Conservation (phyloP, 2,888 invertebrate genomes). For the Agrochola lota region DNA sequence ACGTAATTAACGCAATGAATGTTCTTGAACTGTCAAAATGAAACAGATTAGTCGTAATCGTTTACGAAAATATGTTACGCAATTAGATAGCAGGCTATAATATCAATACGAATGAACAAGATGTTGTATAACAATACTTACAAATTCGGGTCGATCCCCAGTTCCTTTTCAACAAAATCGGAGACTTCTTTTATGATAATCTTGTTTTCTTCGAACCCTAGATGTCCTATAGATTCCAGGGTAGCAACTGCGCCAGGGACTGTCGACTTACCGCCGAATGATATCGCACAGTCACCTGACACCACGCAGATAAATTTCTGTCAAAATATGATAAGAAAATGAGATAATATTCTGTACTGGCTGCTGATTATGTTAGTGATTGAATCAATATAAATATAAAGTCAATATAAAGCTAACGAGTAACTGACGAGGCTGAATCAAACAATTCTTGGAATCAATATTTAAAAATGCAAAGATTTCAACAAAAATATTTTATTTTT, state of each 20-base stretch:
- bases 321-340: not conserved
- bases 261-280: slow-evolving; percentile 64
- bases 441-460: too few relatives aligned
- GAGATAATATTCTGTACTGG: not conserved
- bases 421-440: too few relatives aligned
- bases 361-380: not conserved
- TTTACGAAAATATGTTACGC: too few relatives aligned
- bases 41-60: too few relatives aligned
- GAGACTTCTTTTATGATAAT: slow-evolving; percentile 76
- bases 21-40: too few relatives aligned
- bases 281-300: slow-evolving; percentile 68
- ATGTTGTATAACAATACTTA: slow-evolving; percentile 6
- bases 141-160: slow-evolving; percentile 74
- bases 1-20: too few relatives aligned
- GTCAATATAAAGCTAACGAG: too few relatives aligned
- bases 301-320: slow-evolving; percentile 75
- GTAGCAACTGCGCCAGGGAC: slow-evolving; percentile 71
- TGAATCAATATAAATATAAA: not conserved
- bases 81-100: not conserved
- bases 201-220: slow-evolving; percentile 73
- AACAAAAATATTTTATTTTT: too few relatives aligned
- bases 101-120: not conserved
- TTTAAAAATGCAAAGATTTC: too few relatives aligned
- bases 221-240: slow-evolving; percentile 77
- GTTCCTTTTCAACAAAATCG: slow-evolving; percentile 75